Evolutionary conservation across 2,113 vertebrate genomes (phyloP), one percentile per base, ranked within the genome.

Genomic region (Scomber scombrus): DNA sequence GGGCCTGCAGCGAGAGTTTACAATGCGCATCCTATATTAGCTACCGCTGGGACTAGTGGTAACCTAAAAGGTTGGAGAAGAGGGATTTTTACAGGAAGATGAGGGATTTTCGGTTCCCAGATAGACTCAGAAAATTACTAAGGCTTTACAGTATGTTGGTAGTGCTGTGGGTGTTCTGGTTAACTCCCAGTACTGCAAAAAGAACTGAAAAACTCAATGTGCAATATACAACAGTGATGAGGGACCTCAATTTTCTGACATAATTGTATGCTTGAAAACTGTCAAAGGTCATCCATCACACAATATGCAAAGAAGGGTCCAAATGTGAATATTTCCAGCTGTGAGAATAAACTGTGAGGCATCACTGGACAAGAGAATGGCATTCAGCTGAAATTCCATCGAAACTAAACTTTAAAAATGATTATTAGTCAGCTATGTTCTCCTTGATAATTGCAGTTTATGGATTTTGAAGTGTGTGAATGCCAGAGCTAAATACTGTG

Each of bases 401-500:
- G 14, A 45, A 3, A 72, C 51, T 19, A n/a, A 72, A 68, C 34
- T 11, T 49, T 62, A 21, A 61, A 75, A 75, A 75, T 11, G 2
- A 70, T 63, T 47, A 75, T 61, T 51, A 61, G 58, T 57, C 55
- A 29, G 34, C 26, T 61, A 18, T 40, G 43, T 70, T 82, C 63
- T 46, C 10, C 13, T 11, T 0, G 11, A 9, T 66, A 46, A 82
- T 81, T 47, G 19, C 31, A 52, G 29, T 52, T 80, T 47, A 80
- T 77, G 55, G 72, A 74, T 80, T 80, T 49, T 19, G 3, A 45
- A 18, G 57, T 43, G 29, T 21, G 16, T 34, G 23, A 88, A 73
- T 65, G 71, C 79, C 75, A 79, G 61, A 23, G 34, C 50, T 43
- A 73, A 74, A 77, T 46, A 52, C 70, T 21, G 78, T 45, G 56